Base-by-base conservation (phyloP, 2,888 invertebrate species). In the Eutolmus rufibarbis region DNA sequence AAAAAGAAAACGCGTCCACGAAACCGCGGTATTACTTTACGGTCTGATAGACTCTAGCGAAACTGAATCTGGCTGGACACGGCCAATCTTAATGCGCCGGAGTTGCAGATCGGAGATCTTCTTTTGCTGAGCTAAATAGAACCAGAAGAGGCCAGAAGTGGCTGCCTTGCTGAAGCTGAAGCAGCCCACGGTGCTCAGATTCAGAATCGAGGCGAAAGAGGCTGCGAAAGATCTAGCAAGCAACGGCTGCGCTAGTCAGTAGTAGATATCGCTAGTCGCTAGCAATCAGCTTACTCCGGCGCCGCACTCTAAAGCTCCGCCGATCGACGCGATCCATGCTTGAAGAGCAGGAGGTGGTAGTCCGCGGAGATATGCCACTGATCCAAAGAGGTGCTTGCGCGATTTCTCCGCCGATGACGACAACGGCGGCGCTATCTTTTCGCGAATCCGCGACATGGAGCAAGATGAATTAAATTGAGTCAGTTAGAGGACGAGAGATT, bases 21-120 rank as follows among this genome's bases (percentile, higher is more conserved):
- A 37, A n/a, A 40, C 57, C 23, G 40, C 43, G 12, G 16, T 40
- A 14, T 66, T 57, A 82, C 57, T 66, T 82, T 37, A 82, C 66
- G 57, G 34, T 82, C 81, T 81, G 81, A 56, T 56, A 56, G 81
- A 8, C 82, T 66, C n/a, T 14, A 82, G 34, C 57, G 82, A 82
- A 82, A 82, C 82, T 82, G 82, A 82, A 66, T 82, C 82, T 81
- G 46, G 81, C 81, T 82, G 82, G 82, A 57, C 56, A 78, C 78
- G 78, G 40, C 31, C 57, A 46, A 57, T 82, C 37, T 82, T 82
- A 40, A 8, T 37, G n/a, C 57, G 82, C 82, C 82, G 37, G 66
- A 82, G 37, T 37, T 19, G 51, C 28, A 28, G 23, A 40, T 79
- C 79, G 74, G 51, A 81, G 31, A 43, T 46, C 28, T 81, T 51